phyloP scores from a whole-genome alignment of 2,888 invertebrate species.

The Sabatieria punctata region DNA sequence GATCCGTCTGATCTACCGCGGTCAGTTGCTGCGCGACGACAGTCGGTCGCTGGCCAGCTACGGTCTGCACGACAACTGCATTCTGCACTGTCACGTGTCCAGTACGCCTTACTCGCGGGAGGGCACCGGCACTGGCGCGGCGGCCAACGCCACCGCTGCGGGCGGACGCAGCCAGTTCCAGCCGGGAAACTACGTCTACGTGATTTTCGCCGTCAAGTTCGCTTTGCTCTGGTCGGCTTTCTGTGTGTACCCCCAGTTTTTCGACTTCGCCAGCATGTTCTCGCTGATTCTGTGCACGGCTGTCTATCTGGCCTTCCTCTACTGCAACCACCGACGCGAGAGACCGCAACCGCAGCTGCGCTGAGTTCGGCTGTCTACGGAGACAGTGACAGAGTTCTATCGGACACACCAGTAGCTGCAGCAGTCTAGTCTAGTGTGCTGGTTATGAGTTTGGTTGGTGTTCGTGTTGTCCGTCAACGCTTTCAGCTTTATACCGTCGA shows the following conservation, averaged over 20 bases:
- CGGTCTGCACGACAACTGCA: conserved; percentile 68
- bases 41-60: conserved; percentile 56
- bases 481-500: too few species aligned
- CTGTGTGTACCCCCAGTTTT: conserved; percentile 47
- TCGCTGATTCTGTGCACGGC: conserved; percentile 7
- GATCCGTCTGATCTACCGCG: conserved; percentile 77
- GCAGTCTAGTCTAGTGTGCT: too few species aligned
- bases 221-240: conserved; percentile 56
- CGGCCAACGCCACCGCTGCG: conserved; percentile 12
- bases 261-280: conserved; percentile 50
- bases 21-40: conserved; percentile 63
- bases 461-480: too few species aligned
- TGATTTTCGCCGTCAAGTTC: conserved; percentile 52
- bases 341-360: background rate
- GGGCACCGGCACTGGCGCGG: conserved; percentile 4
- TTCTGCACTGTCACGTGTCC: conserved; percentile 58
- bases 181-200: conserved; percentile 54
- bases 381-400: too few species aligned
- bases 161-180: conserved; percentile 45
- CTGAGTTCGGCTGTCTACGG: too few species aligned
- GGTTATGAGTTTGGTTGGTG: too few species aligned
- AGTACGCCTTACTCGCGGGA: conserved; percentile 5
- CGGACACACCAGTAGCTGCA: too few species aligned
- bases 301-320: conserved; percentile 5
- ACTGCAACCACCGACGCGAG: background rate